Evolutionary conservation across 2,113 vertebrate species (phyloP), one percentile per base, ranked within the genome.

Genomic region (Nipponia nippon): DNA sequence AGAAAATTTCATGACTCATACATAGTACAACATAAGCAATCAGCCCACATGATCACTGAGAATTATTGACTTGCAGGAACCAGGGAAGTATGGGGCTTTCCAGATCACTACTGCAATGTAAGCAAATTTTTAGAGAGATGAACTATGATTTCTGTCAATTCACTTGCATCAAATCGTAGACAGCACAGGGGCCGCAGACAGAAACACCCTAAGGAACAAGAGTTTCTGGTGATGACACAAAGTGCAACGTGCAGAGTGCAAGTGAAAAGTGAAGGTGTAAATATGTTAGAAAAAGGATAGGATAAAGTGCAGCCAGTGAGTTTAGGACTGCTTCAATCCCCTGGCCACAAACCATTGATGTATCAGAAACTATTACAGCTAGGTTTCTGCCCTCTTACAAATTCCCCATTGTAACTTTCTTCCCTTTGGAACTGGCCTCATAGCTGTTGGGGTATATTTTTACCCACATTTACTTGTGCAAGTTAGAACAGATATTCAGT

Each of bases 1-100:
- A 80, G 66, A 94, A 95, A 97, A 94, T 76, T 90, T 71, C 13
- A 7, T 94, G 91, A 96, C 58, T 96, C 95, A 95, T 11, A 19
- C 2, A 6, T 7, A 8, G 56, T 67, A 52, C 34, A 36, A 59
- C 22, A 76, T 5, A 79, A 76, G 66, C 82, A 73, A 32, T 19
- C 18, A 83, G 67, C 59, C 78, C 91, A 67, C 91, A 82, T 42
- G 70, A 73, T 52, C 53, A 14, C 53, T 70, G 19, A 66, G 46
- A 91, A 83, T 56, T 56, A 59, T 52, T 77, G 44, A 87, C 59
- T 94, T 73, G 89, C 15, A 30, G 62, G 32, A 89, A 92, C 26
- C 36, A 44, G 38, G 73, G 61, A 93, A 84, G 25, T 11, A 10
- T n/a, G 93, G 96, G 87, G 53, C 62, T 96, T 97, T 95, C 93